phyloP scores from a whole-genome alignment of 1,140 invertebrate genomes.

The Conus ventricosus region DNA sequence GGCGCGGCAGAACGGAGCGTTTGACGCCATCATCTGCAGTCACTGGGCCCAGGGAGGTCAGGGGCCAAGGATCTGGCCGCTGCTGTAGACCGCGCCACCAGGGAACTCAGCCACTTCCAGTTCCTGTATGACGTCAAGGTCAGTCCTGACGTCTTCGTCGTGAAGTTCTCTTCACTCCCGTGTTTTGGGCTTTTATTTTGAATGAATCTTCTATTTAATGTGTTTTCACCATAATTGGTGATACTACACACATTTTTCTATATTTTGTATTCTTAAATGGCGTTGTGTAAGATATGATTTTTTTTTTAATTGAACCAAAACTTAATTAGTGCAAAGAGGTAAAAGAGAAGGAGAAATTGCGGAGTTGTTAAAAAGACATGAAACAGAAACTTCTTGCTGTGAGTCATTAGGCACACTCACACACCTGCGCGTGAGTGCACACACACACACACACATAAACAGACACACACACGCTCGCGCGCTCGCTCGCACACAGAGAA shows the following conservation, averaged over 20 bases:
- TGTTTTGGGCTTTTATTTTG: background rate
- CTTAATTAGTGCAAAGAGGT: too few species aligned
- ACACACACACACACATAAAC: too few species aligned
- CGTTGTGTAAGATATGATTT: background rate
- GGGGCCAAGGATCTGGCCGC: conserved; percentile 89
- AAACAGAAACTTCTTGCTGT: too few species aligned
- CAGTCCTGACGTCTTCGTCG: conserved; percentile 16
- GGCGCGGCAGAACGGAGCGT: conserved; percentile 86
- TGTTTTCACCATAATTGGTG: background rate
- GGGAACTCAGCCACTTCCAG: conserved; percentile 79
- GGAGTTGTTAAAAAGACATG: too few species aligned
- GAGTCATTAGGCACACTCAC: too few species aligned
- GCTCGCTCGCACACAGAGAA: too few species aligned
- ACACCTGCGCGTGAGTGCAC: too few species aligned
- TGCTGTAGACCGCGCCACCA: conserved; percentile 87
- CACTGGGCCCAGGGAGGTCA: conserved; percentile 94
- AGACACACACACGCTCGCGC: too few species aligned
- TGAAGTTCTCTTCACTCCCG: background rate
- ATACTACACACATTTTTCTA: background rate
- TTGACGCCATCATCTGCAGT: conserved; percentile 88
- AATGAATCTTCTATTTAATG: background rate
- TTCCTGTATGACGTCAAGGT: conserved; percentile 90
- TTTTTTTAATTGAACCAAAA: too few species aligned
- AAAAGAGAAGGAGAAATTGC: too few species aligned
- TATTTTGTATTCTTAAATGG: background rate